Evolutionary conservation across 2,797 vertebrate species (phyloP).

Genomic region (Danionella dracula): DNA sequence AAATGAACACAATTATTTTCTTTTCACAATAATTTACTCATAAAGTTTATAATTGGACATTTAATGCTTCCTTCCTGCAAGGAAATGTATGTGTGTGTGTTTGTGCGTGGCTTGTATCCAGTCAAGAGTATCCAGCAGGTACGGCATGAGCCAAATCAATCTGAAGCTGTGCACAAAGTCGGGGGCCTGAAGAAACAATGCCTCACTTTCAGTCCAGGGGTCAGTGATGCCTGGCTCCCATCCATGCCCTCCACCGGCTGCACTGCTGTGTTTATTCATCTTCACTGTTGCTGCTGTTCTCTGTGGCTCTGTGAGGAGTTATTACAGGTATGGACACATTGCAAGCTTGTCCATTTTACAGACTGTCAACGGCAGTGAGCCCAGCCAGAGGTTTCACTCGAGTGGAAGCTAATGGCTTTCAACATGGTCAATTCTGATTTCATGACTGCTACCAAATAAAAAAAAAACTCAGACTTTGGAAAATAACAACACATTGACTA

Average conservation of each 20-base stretch:
- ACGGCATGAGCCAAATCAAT: too few relatives aligned
- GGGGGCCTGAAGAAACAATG: conserved; percentile 54
- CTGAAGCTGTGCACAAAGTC: conserved; percentile 29
- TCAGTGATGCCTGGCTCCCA: conserved; percentile 49
- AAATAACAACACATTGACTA: neutral
- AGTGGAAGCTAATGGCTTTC: neutral
- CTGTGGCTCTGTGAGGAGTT: neutral
- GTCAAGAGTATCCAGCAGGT: neutral
- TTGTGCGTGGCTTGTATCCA: conserved; percentile 17
- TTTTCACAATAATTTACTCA: too few relatives aligned
- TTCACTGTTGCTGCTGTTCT: conserved; percentile 29
- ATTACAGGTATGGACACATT: neutral
- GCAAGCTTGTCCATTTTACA: neutral
- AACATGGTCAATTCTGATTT: neutral
- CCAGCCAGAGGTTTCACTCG: neutral
- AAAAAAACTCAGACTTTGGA: neutral
- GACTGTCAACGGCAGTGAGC: neutral
- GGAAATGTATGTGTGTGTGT: neutral
- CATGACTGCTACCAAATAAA: neutral
- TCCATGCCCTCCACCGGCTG: conserved; percentile 54
- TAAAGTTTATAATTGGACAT: neutral
- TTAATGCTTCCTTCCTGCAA: neutral
- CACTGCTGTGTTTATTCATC: conserved; percentile 55
- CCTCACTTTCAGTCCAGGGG: conserved; percentile 50
- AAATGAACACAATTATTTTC: neutral